phyloP scores from a whole-genome alignment of 2,797 vertebrate genomes.

The Falco novaeseelandiae region DNA sequence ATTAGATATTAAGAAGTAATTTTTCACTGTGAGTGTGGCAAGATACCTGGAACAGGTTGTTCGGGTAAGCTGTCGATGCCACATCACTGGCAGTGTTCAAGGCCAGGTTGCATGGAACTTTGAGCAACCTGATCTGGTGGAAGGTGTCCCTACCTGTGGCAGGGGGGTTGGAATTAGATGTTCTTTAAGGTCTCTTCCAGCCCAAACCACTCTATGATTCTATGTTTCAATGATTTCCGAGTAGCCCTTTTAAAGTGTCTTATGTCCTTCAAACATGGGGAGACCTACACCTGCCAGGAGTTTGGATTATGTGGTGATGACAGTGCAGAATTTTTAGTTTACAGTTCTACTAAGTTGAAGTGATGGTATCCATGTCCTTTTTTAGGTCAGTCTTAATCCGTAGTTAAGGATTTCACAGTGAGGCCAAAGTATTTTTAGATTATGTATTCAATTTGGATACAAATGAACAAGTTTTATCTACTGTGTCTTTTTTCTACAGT shows the following conservation, averaged over 20 bases:
- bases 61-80: no score
- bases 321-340: not conserved
- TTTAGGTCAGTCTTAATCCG: not conserved
- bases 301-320: not conserved
- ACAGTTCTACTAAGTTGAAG: not conserved
- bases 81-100: no score
- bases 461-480: slow-evolving; percentile 1
- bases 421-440: not conserved
- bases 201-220: no score
- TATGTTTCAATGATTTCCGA: not conserved
- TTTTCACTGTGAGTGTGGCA: no score
- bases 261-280: not conserved
- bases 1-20: no score
- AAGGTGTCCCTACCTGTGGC: no score
- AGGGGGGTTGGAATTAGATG: no score
- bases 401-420: not conserved
- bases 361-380: not conserved
- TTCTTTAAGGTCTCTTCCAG: no score
- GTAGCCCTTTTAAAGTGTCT: not conserved
- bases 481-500: slow-evolving; percentile 66
- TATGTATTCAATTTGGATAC: not conserved
- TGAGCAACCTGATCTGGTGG: no score
- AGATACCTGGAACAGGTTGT: no score
- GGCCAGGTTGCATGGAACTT: no score
- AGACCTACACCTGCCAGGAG: not conserved